Evolutionary conservation across 1,140 invertebrate genomes (phyloP).

Genomic region (Aphidius ervi): DNA sequence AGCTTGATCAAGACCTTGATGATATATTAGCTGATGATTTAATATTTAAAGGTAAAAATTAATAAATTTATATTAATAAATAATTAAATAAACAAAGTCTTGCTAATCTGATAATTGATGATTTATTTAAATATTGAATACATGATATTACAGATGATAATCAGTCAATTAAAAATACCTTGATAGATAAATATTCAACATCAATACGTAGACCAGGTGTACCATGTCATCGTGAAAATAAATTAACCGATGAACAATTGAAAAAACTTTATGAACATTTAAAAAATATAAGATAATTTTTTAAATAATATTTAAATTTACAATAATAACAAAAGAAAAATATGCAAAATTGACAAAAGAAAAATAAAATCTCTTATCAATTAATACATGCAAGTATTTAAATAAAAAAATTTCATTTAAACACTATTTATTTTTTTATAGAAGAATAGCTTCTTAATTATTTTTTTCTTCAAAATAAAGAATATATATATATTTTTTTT

Average conservation of each 20-base stretch:
- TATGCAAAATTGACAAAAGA: too few species aligned
- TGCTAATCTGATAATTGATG: conserved; percentile 20
- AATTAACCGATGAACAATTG: conserved; percentile 60
- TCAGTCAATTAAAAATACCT: conserved; percentile 21
- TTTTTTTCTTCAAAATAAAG: too few species aligned
- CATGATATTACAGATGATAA: too few species aligned
- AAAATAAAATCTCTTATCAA: too few species aligned
- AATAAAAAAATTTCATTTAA: too few species aligned
- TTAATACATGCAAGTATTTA: too few species aligned
- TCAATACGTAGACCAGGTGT: conserved; percentile 47
- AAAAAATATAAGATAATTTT: conserved; percentile 33
- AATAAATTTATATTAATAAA: background rate
- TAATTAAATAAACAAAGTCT: background rate
- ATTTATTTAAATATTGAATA: conserved; percentile 23
- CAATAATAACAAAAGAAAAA: conserved; percentile 10
- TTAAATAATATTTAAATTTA: conserved; percentile 14
- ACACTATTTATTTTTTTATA: background rate
- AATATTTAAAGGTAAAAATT: background rate
- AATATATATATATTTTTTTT: too few species aligned
- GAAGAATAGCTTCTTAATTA: too few species aligned
- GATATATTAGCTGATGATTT: conserved; percentile 11
- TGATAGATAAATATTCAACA: background rate
- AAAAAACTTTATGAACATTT: conserved; percentile 58
- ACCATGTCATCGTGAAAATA: conserved; percentile 58
- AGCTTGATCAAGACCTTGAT: background rate